Percentiles rank a stretch among this genome's conserved stretches.
These are phyloP conservation scores for Zeugodacus cucurbitae DNA, from an alignment of 1,140 invertebrate genomes.

Conservation along the genomic window DNA sequence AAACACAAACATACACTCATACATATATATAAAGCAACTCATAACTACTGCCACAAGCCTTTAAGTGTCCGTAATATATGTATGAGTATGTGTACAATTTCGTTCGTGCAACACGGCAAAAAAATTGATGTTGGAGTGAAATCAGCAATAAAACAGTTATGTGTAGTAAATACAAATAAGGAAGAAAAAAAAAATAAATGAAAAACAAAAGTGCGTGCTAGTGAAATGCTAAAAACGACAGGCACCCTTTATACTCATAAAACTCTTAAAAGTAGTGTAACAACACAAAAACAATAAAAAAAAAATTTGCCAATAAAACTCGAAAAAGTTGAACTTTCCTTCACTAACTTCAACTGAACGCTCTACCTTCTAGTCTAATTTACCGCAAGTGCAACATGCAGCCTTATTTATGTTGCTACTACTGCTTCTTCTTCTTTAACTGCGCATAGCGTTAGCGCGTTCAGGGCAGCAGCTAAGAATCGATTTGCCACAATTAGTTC, in stretches of 20 bases:
- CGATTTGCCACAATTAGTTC: slow-evolving; percentile 33
- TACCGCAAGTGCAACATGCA: neutral
- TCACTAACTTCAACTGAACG: no score
- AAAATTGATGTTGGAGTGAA: neutral
- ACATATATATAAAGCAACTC: neutral
- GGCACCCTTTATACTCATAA: neutral
- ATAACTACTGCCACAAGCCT: neutral
- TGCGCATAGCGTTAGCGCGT: neutral
- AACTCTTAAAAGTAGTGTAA: neutral
- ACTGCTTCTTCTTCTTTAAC: neutral
- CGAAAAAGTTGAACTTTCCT: no score
- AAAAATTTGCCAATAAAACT: neutral
- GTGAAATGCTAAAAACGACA: neutral
- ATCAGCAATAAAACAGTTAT: neutral
- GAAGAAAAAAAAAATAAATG: no score
- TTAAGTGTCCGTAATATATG: neutral
- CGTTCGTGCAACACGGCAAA: neutral
- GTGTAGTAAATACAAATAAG: neutral
- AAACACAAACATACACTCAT: neutral
- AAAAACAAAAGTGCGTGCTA: neutral
- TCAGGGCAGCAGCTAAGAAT: slow-evolving; percentile 23
- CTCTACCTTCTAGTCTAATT: no score
- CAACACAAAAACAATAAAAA: neutral
- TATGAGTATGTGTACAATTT: neutral
- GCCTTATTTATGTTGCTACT: neutral